Evolutionary conservation across 2,888 invertebrate genomes (phyloP).

Genomic region (Drosophila fungiperda): DNA sequence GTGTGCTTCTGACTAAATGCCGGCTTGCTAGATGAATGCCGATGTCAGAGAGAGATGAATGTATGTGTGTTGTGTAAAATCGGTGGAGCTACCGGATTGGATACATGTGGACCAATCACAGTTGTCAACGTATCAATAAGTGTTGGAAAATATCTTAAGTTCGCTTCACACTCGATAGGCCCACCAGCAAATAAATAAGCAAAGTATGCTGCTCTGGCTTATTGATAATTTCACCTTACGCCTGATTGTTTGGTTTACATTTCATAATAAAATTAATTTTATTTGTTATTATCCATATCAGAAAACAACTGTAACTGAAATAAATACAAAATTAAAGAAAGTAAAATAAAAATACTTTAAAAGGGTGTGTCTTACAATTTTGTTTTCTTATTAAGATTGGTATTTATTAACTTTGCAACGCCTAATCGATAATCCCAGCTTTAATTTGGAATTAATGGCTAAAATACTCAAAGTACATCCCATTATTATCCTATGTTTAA

Average conservation of each 20-base stretch:
- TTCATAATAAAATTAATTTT: neutral
- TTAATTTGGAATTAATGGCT: neutral
- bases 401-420: neutral
- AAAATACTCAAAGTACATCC: neutral
- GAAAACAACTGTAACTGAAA: neutral
- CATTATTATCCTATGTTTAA: neutral
- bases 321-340: neutral
- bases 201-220: constrained; percentile 1
- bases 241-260: neutral
- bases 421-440: neutral
- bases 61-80: constrained; percentile 62
- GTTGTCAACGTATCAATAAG: constrained; percentile 54
- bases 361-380: neutral
- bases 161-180: constrained; percentile 14
- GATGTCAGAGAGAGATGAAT: constrained; percentile 41
- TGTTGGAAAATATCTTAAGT: constrained; percentile 34
- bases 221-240: too few species aligned
- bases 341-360: neutral
- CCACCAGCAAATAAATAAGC: neutral
- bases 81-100: constrained; percentile 90
- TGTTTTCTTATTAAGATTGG: neutral
- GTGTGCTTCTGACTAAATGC: constrained; percentile 49
- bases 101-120: constrained; percentile 84
- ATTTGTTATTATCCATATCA: neutral
- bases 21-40: constrained; percentile 45